These are phyloP conservation scores for Ibidorhyncha struthersii DNA, from an alignment of 2,113 vertebrate species.

Conservation along the genomic window DNA sequence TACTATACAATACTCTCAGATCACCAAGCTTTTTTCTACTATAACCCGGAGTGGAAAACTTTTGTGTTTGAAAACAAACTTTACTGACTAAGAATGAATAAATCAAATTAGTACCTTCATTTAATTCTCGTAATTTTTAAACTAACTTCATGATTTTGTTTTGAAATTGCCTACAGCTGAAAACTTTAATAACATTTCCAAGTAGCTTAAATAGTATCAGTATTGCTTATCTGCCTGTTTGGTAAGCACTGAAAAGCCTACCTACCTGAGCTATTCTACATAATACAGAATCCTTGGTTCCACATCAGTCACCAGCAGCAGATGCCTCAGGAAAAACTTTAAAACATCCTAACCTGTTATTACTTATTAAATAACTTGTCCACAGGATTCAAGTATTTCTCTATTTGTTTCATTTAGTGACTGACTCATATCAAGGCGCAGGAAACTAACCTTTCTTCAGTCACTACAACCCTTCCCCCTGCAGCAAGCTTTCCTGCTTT, in stretches of 20 bases:
- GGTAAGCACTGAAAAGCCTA: background rate
- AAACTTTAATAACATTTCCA: background rate
- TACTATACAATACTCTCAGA: background rate
- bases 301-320: background rate
- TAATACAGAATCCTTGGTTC: background rate
- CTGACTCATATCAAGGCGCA: background rate
- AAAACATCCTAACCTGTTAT: background rate
- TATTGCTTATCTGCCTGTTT: background rate
- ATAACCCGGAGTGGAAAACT: background rate
- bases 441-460: background rate
- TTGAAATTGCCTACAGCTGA: background rate
- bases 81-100: background rate
- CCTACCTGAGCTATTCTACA: background rate
- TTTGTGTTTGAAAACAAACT: background rate
- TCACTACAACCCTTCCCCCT: background rate
- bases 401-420: background rate
- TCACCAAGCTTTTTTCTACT: background rate
- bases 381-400: background rate
- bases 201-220: background rate
- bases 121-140: background rate
- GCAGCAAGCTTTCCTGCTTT: background rate
- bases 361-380: background rate
- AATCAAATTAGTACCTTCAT: background rate
- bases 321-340: background rate
- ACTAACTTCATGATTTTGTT: background rate